These are phyloP conservation scores for Drosophila teissieri DNA, from an alignment of 1,140 invertebrate species.

Conservation along the genomic window DNA sequence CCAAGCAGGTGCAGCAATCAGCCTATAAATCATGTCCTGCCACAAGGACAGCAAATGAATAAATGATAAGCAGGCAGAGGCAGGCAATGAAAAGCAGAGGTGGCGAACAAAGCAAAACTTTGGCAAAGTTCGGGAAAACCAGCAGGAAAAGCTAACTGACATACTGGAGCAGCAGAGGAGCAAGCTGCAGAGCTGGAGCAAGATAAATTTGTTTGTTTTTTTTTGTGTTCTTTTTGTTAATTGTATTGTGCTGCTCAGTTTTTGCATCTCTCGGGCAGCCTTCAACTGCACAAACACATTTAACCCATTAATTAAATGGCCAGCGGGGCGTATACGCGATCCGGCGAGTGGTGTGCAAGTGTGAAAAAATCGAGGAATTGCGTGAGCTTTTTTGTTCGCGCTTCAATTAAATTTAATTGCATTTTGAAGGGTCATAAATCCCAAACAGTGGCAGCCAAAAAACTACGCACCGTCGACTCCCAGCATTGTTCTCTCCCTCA, in stretches of 20 bases:
- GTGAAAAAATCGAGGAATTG: slow-evolving; percentile 65
- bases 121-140: slow-evolving; percentile 31
- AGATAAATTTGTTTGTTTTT: slow-evolving; percentile 37
- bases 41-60: slow-evolving; percentile 56
- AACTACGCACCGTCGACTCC: slow-evolving; percentile 48
- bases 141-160: slow-evolving; percentile 27
- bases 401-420: slow-evolving; percentile 84
- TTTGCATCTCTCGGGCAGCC: slow-evolving; percentile 1
- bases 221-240: slow-evolving; percentile 6
- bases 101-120: slow-evolving; percentile 30
- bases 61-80: slow-evolving; percentile 60
- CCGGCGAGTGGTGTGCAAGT: slow-evolving; percentile 22
- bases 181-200: background rate
- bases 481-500: slow-evolving; percentile 4
- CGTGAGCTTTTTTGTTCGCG: slow-evolving; percentile 63
- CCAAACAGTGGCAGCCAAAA: slow-evolving; percentile 64
- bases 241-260: slow-evolving; percentile 20
- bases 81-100: too few species aligned
- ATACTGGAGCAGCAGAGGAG: background rate
- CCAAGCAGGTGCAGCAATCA: slow-evolving; percentile 9
- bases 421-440: slow-evolving; percentile 84
- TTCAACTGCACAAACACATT: slow-evolving; percentile 37
- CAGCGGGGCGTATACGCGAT: slow-evolving; percentile 65
- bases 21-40: slow-evolving; percentile 49
- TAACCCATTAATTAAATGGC: slow-evolving; percentile 72